These are phyloP conservation scores for Lamellibrachia columna DNA, from an alignment of 2,888 invertebrate species.

Conservation along the genomic window DNA sequence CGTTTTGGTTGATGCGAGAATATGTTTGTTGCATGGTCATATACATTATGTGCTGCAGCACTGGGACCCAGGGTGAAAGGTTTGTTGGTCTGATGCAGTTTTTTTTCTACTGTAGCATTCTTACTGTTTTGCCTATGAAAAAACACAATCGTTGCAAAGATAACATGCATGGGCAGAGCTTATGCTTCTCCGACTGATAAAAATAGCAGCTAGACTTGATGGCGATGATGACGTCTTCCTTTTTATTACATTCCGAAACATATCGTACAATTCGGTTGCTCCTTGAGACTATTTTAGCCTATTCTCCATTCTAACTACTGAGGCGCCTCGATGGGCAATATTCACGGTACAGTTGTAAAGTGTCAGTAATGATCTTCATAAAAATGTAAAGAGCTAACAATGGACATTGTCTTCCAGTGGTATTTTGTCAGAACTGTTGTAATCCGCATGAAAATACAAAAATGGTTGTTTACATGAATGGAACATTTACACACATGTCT, in stretches of 20 bases:
- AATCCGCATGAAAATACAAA: not conserved
- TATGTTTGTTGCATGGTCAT: not conserved
- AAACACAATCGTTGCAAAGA: not conserved
- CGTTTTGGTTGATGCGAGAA: not conserved
- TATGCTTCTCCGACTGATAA: not conserved
- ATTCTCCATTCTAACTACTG: not conserved
- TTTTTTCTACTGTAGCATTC: not conserved
- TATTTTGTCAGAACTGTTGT: not conserved
- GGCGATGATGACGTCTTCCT: not conserved
- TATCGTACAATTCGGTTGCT: not conserved
- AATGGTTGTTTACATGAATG: not conserved
- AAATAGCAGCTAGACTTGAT: not conserved
- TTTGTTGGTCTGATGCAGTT: not conserved
- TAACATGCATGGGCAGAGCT: not conserved
- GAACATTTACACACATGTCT: not conserved
- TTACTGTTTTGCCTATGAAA: not conserved
- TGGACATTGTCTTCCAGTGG: not conserved
- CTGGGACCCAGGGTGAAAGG: not conserved
- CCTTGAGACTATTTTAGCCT: not conserved
- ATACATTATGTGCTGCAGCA: not conserved
- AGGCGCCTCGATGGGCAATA: not conserved
- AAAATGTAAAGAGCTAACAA: not conserved
- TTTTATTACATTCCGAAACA: conserved; percentile 11
- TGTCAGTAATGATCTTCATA: not conserved
- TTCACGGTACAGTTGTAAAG: not conserved